Evolutionary conservation across 2,113 vertebrate genomes (phyloP).

Genomic region (Phylloscopus trochiloides): DNA sequence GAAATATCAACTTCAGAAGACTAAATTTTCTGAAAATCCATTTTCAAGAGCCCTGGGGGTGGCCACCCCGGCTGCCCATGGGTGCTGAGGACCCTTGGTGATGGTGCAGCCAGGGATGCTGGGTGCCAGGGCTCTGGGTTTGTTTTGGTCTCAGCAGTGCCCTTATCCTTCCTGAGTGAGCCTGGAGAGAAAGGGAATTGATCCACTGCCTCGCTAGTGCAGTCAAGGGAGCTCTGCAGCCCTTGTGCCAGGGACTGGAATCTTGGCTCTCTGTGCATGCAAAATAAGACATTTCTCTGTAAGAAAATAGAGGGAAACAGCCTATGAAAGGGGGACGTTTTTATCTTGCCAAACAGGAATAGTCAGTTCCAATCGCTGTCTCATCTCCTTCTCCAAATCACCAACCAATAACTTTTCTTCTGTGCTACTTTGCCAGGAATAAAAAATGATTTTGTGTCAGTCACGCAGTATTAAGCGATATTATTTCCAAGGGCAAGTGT

Average conservation of each 20-base stretch:
- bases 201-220: background rate
- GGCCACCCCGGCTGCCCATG: accelerated
- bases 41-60: background rate
- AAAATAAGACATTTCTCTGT: constrained; percentile 44
- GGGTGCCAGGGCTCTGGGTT: background rate
- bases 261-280: constrained; percentile 19
- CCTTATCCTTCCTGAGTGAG: background rate
- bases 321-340: constrained; percentile 36
- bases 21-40: background rate
- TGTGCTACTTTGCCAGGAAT: background rate
- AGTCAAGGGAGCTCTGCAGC: background rate
- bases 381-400: constrained; percentile 14
- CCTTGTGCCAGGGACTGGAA: background rate
- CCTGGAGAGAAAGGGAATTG: background rate
- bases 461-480: background rate
- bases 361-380: constrained; percentile 37
- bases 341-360: constrained; percentile 52
- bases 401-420: background rate
- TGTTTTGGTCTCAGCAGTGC: background rate
- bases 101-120: background rate
- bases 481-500: constrained; percentile 49
- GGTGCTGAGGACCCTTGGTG: too few species aligned
- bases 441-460: constrained; percentile 21
- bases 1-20: background rate
- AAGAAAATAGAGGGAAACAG: constrained; percentile 30